phyloP scores from a whole-genome alignment of 2,888 invertebrate species.

The Allacma fusca region DNA sequence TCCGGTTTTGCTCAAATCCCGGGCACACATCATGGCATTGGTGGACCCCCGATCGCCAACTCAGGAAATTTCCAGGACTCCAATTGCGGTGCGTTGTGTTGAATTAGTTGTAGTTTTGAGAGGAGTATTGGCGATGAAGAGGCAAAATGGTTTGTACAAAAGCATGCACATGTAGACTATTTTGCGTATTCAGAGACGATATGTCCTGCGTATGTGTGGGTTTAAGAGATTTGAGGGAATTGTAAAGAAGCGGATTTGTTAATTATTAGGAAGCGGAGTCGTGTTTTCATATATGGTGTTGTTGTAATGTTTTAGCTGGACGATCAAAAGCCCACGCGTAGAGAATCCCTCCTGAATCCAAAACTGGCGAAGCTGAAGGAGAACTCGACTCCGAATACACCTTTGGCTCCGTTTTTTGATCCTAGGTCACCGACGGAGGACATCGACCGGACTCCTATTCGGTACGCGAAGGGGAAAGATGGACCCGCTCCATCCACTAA shows the following conservation, averaged over 20 bases:
- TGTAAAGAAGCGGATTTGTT: no score
- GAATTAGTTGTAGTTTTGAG: no score
- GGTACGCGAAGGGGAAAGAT: conserved; percentile 34
- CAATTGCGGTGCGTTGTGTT: conserved; percentile 49
- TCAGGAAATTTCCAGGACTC: conserved; percentile 54
- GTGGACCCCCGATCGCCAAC: conserved; percentile 57
- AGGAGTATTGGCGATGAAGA: no score
- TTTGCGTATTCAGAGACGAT: no score
- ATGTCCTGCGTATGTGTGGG: no score
- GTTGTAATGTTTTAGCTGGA: no score
- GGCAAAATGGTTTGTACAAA: no score
- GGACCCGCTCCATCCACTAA: no score
- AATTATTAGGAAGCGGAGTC: no score
- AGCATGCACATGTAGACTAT: no score
- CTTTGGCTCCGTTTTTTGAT: conserved; percentile 40
- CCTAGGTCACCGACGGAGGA: conserved; percentile 54
- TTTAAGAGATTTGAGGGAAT: no score
- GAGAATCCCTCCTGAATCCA: not conserved
- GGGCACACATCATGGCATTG: conserved; percentile 29
- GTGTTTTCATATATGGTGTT: no score
- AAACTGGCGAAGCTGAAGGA: conserved; percentile 27
- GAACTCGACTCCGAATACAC: conserved; percentile 13
- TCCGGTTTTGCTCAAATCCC: conserved; percentile 18
- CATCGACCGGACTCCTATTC: conserved; percentile 53
- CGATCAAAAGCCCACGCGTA: not conserved